phyloP scores from a whole-genome alignment of 53 echinoderm and acorn worm species.

The Crossaster papposus region DNA sequence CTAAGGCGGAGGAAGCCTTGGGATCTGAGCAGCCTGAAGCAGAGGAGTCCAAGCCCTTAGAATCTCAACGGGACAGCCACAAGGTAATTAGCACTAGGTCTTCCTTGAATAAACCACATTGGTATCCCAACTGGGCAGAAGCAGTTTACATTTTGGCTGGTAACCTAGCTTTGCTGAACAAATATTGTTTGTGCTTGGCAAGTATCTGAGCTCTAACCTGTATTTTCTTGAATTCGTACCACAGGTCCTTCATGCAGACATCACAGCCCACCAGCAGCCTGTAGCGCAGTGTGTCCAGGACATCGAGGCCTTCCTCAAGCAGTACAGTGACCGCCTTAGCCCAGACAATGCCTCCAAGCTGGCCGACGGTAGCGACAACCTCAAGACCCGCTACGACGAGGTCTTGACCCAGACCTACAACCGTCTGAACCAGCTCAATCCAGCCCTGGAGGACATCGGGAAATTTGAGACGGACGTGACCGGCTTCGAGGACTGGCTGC shows the following conservation, averaged over 20 bases:
- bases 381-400: conserved; percentile 84
- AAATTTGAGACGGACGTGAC: conserved; percentile 82
- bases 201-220: background rate
- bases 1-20: conserved; percentile 78
- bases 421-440: conserved; percentile 83
- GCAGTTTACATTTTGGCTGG: background rate
- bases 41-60: conserved; percentile 70
- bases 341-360: conserved; percentile 76
- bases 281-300: conserved; percentile 84
- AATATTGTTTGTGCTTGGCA: background rate
- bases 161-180: background rate
- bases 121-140: background rate
- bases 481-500: conserved; percentile 81
- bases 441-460: conserved; percentile 79
- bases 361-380: conserved; percentile 73
- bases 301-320: conserved; percentile 78
- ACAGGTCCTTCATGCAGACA: conserved; percentile 86
- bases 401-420: conserved; percentile 89
- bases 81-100: conserved; percentile 64
- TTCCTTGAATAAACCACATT: background rate
- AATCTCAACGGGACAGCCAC: conserved; percentile 77
- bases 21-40: conserved; percentile 89
- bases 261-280: conserved; percentile 82
- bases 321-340: conserved; percentile 78
- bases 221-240: background rate